A percentile compares a stretch with the other conserved stretches of the same genome.
These are phyloP conservation scores for Nerophis lumbriciformis DNA, from an alignment of 2,113 vertebrate genomes.

Conservation along the genomic window DNA sequence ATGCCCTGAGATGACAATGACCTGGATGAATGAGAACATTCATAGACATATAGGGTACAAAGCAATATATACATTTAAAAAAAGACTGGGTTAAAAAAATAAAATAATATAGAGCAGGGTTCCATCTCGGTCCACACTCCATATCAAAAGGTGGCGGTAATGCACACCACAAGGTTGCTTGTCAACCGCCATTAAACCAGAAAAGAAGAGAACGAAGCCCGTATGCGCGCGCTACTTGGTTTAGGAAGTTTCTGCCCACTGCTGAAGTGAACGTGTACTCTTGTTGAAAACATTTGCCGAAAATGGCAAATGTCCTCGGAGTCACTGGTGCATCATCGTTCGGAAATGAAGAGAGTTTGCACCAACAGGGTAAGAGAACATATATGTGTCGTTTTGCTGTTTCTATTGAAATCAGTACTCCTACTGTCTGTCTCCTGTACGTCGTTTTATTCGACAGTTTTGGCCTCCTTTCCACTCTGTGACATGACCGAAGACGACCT, in stretches of 20 bases:
- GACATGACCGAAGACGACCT: slow-evolving; percentile 75
- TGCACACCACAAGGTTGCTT: too few species aligned
- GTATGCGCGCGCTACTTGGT: slow-evolving; percentile 39
- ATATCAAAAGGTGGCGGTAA: too few species aligned
- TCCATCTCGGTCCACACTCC: too few species aligned
- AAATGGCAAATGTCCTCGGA: slow-evolving; percentile 35
- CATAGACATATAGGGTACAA: too few species aligned
- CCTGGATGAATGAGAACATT: too few species aligned
- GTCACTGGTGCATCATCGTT: slow-evolving; percentile 11
- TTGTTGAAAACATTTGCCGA: rapidly evolving
- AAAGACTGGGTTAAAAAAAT: too few species aligned
- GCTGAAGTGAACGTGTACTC: too few species aligned
- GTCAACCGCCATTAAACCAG: too few species aligned
- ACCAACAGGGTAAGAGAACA: slow-evolving; percentile 58
- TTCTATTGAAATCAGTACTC: background rate
- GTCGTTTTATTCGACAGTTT: slow-evolving; percentile 38
- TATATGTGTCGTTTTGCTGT: background rate
- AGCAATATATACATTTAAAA: too few species aligned
- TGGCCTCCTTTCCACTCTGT: slow-evolving; percentile 71
- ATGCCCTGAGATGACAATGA: too few species aligned
- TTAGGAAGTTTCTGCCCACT: slow-evolving; percentile 38
- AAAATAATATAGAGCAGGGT: too few species aligned
- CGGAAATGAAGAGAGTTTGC: slow-evolving; percentile 49
- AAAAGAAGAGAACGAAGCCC: too few species aligned
- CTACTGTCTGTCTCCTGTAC: background rate